Conservation (phyloP, 2,113 vertebrate species). For the Mustela lutreola region DNA sequence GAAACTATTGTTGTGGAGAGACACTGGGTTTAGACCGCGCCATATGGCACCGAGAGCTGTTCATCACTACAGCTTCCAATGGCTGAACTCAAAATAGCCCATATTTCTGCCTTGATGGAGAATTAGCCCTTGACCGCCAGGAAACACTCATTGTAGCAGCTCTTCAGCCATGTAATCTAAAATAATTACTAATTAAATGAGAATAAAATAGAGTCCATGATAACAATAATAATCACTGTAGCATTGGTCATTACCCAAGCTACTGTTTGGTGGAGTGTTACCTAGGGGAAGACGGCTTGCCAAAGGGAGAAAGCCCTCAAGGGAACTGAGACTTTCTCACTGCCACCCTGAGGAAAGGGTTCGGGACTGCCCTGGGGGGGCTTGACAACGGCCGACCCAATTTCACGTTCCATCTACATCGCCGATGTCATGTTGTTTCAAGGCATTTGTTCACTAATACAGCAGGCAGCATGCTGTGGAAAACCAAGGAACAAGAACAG, state of each 20-base stretch:
- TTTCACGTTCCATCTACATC: conserved; percentile 64
- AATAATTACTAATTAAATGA: conserved; percentile 84
- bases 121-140: conserved; percentile 70
- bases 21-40: not conserved
- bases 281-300: not conserved
- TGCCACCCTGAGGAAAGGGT: conserved; percentile 41
- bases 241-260: conserved; percentile 66
- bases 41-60: conserved; percentile 1
- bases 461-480: conserved; percentile 70
- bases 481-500: conserved; percentile 47
- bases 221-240: conserved; percentile 72
- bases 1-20: conserved; percentile 42
- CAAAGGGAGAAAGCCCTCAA: not conserved
- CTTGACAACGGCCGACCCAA: conserved; percentile 48
- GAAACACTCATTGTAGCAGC: conserved; percentile 68
- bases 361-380: not conserved
- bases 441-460: conserved; percentile 34
- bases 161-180: conserved; percentile 81
- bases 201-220: conserved; percentile 72
- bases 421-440: conserved; percentile 55
- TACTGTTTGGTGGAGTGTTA: conserved; percentile 68
- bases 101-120: conserved; percentile 70
- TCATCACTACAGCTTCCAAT: not conserved
- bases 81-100: conserved; percentile 61
- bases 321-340: not conserved